These are phyloP conservation scores for Trachelus tabidus DNA, from an alignment of 2,888 invertebrate genomes.

Conservation along the genomic window DNA sequence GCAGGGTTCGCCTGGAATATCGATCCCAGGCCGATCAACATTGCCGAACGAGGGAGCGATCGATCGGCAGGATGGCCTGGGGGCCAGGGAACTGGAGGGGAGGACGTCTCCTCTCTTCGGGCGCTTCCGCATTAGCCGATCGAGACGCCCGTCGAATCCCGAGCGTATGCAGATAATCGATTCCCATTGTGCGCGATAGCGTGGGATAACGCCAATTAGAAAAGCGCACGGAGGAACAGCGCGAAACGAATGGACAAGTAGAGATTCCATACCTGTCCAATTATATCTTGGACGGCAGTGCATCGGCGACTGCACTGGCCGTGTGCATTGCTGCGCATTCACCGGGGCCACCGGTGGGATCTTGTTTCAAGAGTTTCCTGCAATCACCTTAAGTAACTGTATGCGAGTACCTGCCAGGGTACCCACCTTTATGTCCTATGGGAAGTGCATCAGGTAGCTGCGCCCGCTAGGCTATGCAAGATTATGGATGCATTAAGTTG, in stretches of 20 bases:
- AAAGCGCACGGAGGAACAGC: not conserved
- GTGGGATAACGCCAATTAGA: not conserved
- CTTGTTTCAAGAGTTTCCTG: not conserved
- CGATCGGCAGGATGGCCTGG: not conserved
- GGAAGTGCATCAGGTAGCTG: not conserved
- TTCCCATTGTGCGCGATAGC: not conserved
- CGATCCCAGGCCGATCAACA: not conserved
- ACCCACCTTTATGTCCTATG: not conserved
- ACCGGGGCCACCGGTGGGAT: not conserved
- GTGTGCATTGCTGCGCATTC: not conserved
- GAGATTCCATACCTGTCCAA: not conserved
- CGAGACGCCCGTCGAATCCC: not conserved
- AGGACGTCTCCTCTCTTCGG: not conserved
- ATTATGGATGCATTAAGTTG: not conserved
- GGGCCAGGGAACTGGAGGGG: not conserved
- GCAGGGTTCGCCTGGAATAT: not conserved
- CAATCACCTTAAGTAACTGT: not conserved
- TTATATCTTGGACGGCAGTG: not conserved
- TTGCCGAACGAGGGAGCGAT: not conserved
- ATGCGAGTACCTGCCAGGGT: not conserved
- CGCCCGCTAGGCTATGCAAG: not conserved
- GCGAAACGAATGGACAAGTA: not conserved
- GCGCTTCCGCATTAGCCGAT: not conserved
- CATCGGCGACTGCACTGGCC: not conserved
- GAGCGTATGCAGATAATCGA: not conserved